Evolutionary conservation across 2,797 vertebrate genomes (phyloP).

Genomic region (Pipistrellus pipistrellus): DNA sequence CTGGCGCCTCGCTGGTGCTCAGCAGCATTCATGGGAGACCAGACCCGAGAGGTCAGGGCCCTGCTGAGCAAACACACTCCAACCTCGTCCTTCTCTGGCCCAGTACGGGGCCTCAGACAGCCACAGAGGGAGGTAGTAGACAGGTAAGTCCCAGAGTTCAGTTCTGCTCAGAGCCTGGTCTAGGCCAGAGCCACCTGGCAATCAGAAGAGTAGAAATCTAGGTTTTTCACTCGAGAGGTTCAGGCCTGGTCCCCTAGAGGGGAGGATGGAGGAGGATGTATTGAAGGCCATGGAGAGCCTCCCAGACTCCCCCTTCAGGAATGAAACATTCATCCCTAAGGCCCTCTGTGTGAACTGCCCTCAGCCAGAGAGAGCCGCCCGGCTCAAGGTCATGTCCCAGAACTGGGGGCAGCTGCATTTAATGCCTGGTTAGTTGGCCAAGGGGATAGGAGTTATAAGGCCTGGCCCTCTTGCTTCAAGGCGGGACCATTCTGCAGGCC

Average conservation of each 20-base stretch:
- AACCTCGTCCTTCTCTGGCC: background rate
- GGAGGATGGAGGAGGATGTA: background rate
- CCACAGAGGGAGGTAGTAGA: background rate
- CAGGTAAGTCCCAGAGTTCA: background rate
- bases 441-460: background rate
- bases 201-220: background rate
- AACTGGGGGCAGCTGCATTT: background rate
- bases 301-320: background rate
- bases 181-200: background rate
- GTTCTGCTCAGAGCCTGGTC: background rate
- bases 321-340: background rate
- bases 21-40: background rate
- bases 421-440: background rate
- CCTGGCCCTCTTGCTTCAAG: background rate
- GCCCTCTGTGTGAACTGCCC: background rate
- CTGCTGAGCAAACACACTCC: background rate
- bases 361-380: background rate
- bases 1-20: background rate
- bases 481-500: background rate
- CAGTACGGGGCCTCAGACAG: background rate
- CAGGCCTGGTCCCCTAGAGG: background rate
- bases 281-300: background rate
- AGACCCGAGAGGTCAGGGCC: background rate
- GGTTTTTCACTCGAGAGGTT: background rate
- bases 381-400: background rate